A percentile compares a stretch with the other conserved stretches of the same genome.
phyloP scores from a whole-genome alignment of 2,113 vertebrate species.

The Nipponia nippon region DNA sequence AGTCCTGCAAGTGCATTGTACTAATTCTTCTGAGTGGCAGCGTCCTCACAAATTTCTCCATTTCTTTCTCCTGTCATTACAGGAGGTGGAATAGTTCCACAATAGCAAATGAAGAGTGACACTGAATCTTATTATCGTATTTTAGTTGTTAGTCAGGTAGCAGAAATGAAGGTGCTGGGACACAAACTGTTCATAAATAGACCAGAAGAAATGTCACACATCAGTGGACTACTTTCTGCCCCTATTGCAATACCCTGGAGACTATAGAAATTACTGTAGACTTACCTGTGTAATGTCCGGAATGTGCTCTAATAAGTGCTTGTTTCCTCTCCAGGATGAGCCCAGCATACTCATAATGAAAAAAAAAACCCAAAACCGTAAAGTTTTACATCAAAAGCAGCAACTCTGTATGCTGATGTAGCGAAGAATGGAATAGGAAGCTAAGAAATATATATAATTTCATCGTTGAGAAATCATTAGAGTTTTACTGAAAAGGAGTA shows the following conservation, averaged over 20 bases:
- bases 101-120: neutral
- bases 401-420: neutral
- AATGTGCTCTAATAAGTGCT: neutral
- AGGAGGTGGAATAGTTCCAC: neutral
- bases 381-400: neutral
- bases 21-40: neutral
- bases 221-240: neutral
- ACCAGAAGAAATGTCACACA: neutral
- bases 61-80: neutral
- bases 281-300: neutral
- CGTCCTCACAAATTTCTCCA: neutral
- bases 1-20: neutral
- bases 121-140: neutral
- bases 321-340: neutral
- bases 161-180: neutral
- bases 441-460: conserved; percentile 1
- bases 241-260: neutral
- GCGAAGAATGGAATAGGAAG: neutral
- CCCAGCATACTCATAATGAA: neutral
- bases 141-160: neutral
- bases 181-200: neutral
- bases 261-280: neutral
- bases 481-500: neutral
- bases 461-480: neutral
- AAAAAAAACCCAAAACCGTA: accelerated